These are phyloP conservation scores for Forbesichthys papilliferus DNA, from an alignment of 2,113 vertebrate species.

Conservation along the genomic window DNA sequence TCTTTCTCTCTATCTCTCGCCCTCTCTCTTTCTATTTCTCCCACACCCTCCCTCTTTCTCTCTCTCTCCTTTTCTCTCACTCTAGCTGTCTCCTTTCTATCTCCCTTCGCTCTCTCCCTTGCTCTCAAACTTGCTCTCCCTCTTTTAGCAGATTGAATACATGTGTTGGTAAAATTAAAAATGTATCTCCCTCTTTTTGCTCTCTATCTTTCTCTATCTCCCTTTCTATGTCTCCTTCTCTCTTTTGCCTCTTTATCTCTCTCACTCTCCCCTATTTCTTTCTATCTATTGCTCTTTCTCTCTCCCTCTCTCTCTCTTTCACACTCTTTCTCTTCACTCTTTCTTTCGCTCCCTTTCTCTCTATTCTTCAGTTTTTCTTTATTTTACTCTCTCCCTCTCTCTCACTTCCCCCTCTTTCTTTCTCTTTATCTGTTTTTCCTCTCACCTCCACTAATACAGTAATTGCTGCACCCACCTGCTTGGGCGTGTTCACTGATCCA, in stretches of 20 bases:
- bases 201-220: neutral
- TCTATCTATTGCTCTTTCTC: neutral
- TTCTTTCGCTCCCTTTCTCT: constrained; percentile 6
- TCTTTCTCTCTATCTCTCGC: neutral
- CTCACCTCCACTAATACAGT: neutral
- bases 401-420: neutral
- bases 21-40: neutral
- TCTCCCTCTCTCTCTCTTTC: neutral
- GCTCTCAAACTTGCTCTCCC: too few relatives aligned
- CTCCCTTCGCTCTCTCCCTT: neutral
- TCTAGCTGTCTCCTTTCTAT: neutral
- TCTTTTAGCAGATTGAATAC: neutral
- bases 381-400: neutral
- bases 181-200: neutral
- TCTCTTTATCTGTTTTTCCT: neutral
- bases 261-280: neutral
- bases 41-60: neutral
- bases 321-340: neutral
- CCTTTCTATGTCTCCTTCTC: neutral
- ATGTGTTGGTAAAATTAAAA: too few relatives aligned
- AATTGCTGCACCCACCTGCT: constrained; percentile 48
- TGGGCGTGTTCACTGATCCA: constrained; percentile 44
- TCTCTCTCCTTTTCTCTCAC: neutral
- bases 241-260: too few relatives aligned
- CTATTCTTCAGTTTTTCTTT: constrained; percentile 4